These are phyloP conservation scores for Lithobius niger DNA, from an alignment of 1,140 invertebrate species.

Conservation along the genomic window DNA sequence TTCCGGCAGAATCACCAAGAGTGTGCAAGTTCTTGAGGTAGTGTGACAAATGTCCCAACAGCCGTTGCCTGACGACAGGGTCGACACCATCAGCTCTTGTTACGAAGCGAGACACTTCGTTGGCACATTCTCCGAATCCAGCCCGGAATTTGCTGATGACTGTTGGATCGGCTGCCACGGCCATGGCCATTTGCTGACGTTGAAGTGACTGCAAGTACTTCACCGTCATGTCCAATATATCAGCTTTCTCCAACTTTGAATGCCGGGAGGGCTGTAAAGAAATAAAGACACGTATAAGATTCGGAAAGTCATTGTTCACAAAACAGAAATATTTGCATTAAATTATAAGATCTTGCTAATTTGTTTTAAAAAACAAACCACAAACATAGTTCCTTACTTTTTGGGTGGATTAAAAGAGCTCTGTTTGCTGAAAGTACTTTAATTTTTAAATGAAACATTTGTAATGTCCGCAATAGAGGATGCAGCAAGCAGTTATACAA, in stretches of 20 bases:
- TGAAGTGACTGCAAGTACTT: slow-evolving; percentile 75
- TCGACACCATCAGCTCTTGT: slow-evolving; percentile 41
- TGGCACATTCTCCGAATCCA: slow-evolving; percentile 74
- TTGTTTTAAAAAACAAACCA: too few species aligned
- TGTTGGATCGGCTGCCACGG: slow-evolving; percentile 60
- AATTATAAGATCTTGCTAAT: too few species aligned
- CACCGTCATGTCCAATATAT: slow-evolving; percentile 92
- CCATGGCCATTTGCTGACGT: slow-evolving; percentile 40
- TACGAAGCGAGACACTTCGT: slow-evolving; percentile 49
- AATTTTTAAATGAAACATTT: too few species aligned
- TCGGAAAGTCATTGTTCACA: too few species aligned
- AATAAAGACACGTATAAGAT: too few species aligned
- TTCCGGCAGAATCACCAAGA: slow-evolving; percentile 12
- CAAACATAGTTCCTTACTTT: too few species aligned
- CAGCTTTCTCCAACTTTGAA: slow-evolving; percentile 91
- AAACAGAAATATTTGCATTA: too few species aligned
- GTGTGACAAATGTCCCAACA: slow-evolving; percentile 54
- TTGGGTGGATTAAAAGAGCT: too few species aligned
- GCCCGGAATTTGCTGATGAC: slow-evolving; percentile 70
- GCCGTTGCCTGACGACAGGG: slow-evolving; percentile 48
- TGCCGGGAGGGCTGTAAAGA: slow-evolving; percentile 66
- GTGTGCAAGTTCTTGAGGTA: slow-evolving; percentile 48
- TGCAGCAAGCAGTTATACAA: too few species aligned
- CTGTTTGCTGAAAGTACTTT: too few species aligned
- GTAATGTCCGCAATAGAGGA: too few species aligned